These are phyloP conservation scores for Drosophila melanica DNA, from an alignment of 1,140 invertebrate species.

Conservation along the genomic window DNA sequence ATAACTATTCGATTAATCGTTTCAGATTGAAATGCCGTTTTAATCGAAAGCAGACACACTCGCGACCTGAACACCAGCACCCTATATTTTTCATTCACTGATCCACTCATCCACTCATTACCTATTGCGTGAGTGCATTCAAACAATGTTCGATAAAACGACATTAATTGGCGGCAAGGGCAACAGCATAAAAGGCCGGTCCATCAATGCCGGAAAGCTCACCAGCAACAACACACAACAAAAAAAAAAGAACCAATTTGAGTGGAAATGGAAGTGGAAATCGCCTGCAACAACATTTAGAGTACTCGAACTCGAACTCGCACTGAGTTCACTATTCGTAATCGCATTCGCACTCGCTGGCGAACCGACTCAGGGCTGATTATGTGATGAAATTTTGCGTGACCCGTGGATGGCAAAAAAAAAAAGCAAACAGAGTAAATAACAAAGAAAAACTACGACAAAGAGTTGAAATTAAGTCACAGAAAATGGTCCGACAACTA, in stretches of 20 bases:
- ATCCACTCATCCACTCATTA: slow-evolving; percentile 20
- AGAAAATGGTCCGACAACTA: slow-evolving; percentile 11
- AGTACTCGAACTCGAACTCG: slow-evolving; percentile 10
- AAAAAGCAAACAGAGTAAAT: slow-evolving; percentile 35
- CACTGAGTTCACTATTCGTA: neutral
- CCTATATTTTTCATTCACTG: slow-evolving; percentile 10
- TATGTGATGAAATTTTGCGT: slow-evolving; percentile 83
- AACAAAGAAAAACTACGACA: slow-evolving; percentile 41
- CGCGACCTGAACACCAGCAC: too few species aligned
- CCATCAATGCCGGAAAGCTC: slow-evolving; percentile 61
- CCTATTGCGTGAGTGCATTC: slow-evolving; percentile 36
- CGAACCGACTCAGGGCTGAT: slow-evolving; percentile 54
- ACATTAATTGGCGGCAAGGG: slow-evolving; percentile 80
- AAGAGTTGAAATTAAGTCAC: slow-evolving; percentile 57
- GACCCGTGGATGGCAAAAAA: slow-evolving; percentile 67
- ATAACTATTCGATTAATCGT: neutral
- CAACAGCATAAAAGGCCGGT: slow-evolving; percentile 58
- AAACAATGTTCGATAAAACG: slow-evolving; percentile 72
- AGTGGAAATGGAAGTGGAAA: slow-evolving; percentile 57
- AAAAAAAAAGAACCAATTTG: slow-evolving; percentile 37
- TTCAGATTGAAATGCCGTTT: too few species aligned
- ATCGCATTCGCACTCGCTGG: slow-evolving; percentile 23
- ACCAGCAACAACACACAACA: slow-evolving; percentile 25
- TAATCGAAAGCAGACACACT: too few species aligned
- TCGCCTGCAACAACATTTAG: slow-evolving; percentile 47